Evolutionary conservation across 2,888 invertebrate species (phyloP).

Genomic region (Pimpla rufipes): DNA sequence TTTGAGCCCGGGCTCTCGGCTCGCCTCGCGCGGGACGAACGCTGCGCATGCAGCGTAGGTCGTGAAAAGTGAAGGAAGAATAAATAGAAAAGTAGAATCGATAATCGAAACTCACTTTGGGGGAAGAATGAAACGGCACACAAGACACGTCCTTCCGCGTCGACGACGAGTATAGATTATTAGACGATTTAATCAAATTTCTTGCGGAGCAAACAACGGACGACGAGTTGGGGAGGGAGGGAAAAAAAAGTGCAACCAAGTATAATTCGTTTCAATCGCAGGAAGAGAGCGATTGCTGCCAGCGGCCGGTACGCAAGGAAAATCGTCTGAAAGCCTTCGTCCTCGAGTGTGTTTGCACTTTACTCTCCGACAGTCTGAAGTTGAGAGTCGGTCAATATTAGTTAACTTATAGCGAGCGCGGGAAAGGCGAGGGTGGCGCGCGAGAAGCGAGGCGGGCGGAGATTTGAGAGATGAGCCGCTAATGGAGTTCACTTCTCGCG

Average conservation of each 20-base stretch:
- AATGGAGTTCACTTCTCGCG: conserved; percentile 45
- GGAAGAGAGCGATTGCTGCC: conserved; percentile 23
- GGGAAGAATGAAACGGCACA: neutral
- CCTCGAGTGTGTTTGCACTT: conserved; percentile 52
- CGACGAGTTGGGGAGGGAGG: neutral
- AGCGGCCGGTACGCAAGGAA: conserved; percentile 4
- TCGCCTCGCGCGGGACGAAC: neutral
- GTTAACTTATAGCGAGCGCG: conserved; percentile 53
- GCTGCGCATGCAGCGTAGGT: neutral
- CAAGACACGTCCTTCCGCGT: neutral
- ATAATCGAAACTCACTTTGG: conserved; percentile 30
- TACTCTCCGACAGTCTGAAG: conserved; percentile 49
- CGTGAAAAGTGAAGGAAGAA: conserved; percentile 22
- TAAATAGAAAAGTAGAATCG: conserved; percentile 13
- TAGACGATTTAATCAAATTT: conserved; percentile 28
- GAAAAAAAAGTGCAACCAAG: conserved; percentile 12
- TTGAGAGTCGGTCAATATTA: conserved; percentile 62
- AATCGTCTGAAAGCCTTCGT: conserved; percentile 54
- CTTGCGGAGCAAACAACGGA: neutral
- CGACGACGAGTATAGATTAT: neutral
- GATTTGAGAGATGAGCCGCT: conserved; percentile 54
- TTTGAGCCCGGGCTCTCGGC: conserved; percentile 46
- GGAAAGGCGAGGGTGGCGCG: neutral
- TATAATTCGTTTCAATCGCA: conserved; percentile 38
- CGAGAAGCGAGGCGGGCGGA: conserved; percentile 14